Evolutionary conservation across 1,140 invertebrate species (phyloP), one percentile per base, ranked within the genome.

Genomic region (Globodera ellingtonae): DNA sequence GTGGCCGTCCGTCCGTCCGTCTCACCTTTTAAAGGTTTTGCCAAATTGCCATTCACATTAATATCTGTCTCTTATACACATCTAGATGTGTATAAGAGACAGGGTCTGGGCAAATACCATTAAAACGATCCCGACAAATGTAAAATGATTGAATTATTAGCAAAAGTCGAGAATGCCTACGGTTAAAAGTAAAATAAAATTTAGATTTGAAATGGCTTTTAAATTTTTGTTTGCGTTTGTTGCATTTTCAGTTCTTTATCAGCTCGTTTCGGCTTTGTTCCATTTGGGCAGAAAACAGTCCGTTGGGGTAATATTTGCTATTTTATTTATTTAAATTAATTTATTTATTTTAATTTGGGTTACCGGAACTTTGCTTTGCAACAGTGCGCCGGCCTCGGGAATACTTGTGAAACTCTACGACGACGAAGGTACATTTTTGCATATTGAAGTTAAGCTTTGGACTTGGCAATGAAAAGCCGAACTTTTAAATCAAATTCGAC

Each of bases 361-460:
- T 18, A 62, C 56, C 18, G 56, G 56, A 13, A 62, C 10, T 8
- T 71, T 85, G 80, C 65, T 72, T 21, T 84, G 83, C 71, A 67
- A 85, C 44, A 83, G 83, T 18, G 82, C 77, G 66, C 83, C 83
- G 24, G 78, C 79, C 10, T n/a, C 78, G n/a, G 79, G 79, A 62
- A 76, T 84, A 56, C 69, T 72, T 35, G 83, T 84, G 21, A 84
- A 84, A 69, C 56, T 84, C 8, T 84, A 81, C 59, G 83, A 84
- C 67, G 79, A 84, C 62, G 83, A 84, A 56, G 56, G 79, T 59
- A n/a, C 56, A 62, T 62, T 62, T 62, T 62, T 62, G 15, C 5
- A 13, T 5, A 62, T n/a, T 62, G 56, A 18, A 6, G 4, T 15
- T 62, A 18, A 6, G 15, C 56, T 62, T 62, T 62, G 13, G 56